Percentiles rank a stretch among this genome's conserved stretches.
Conservation (phyloP, 2,113 vertebrate genomes). For the rabbit (Oryctolagus cuniculus) region DNA sequence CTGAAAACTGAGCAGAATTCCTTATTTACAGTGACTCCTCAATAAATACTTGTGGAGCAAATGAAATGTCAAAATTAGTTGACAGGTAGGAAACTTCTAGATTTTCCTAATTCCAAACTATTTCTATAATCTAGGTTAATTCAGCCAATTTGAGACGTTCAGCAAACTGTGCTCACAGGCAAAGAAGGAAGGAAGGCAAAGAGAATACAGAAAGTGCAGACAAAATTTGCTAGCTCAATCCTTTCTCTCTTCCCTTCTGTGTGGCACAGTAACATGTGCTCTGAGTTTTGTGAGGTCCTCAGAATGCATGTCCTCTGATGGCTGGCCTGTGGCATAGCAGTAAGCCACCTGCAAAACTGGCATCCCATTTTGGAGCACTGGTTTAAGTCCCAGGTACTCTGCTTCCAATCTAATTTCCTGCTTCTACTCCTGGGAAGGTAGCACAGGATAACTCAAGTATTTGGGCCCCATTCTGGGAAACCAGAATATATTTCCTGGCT, state of each 20-base stretch:
- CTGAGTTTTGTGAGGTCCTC: not conserved
- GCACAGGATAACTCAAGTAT: too few relatives aligned
- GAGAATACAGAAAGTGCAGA: not conserved
- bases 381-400: too few relatives aligned
- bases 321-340: too few relatives aligned
- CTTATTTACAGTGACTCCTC: not conserved
- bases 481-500: too few relatives aligned
- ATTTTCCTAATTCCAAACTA: conserved; percentile 31
- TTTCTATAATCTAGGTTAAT: conserved; percentile 26
- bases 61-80: not conserved
- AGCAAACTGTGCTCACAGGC: not conserved
- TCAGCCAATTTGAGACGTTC: not conserved
- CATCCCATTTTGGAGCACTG: too few relatives aligned
- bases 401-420: too few relatives aligned
- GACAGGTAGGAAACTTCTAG: conserved; percentile 40
- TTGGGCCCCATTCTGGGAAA: too few relatives aligned
- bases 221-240: not conserved
- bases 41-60: conserved; percentile 33
- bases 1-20: conserved; percentile 32
- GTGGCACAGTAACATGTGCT: not conserved
- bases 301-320: not conserved
- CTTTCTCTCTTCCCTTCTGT: not conserved
- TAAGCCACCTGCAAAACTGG: too few relatives aligned
- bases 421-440: too few relatives aligned
- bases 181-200: not conserved